Evolutionary conservation across 2,797 vertebrate species (phyloP), one percentile per base, ranked within the genome.

Genomic region (Oreochromis grahami): DNA sequence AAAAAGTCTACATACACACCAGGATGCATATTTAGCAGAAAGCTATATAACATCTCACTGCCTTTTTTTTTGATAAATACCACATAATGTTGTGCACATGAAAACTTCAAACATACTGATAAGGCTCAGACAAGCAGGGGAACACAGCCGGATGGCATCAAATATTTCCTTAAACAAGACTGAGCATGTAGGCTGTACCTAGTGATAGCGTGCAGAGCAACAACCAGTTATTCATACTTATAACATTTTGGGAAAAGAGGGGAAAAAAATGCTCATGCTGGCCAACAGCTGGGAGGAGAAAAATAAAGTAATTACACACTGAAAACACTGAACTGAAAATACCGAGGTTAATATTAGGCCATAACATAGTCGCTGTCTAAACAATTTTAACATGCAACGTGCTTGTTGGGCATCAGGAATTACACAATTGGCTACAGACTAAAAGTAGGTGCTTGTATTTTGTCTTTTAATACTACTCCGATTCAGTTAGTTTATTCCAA

Each of bases 151-250:
- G 24, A 76, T 51, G 48, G 83, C 65, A 84, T 91, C 81, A 88
- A 92, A 93, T 93, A 91, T 92, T 91, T 94, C 80, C 65, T 36
- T 9, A 26, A 87, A 86, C 93, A 94, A 93, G 92, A 87, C 85
- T 1, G 76, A 79, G 92, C 94, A 90, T 63, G 93, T 34, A 79
- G 58, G 48, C 72, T 19, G 43, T 85, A 81, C 84, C 84, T 34
- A 91, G 93, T 77, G 85, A 63, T 41, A 90, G 90, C 94, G 86
- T 34, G 93, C 32, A 84, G 77, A 79, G 83, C 56, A 87, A 88
- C 80, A 84, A 91, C 74, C 84, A 78, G 78, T 83, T 89, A 78
- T 87, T 84, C 78, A 79, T 68, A 76, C 79, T 88, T 88, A 78
- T 8, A 72, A 83, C 80, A 79, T 87, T 85, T 87, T 15, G 41